Conservation (phyloP, 2,888 invertebrate species). For the Enoplolaimus lenunculus region DNA sequence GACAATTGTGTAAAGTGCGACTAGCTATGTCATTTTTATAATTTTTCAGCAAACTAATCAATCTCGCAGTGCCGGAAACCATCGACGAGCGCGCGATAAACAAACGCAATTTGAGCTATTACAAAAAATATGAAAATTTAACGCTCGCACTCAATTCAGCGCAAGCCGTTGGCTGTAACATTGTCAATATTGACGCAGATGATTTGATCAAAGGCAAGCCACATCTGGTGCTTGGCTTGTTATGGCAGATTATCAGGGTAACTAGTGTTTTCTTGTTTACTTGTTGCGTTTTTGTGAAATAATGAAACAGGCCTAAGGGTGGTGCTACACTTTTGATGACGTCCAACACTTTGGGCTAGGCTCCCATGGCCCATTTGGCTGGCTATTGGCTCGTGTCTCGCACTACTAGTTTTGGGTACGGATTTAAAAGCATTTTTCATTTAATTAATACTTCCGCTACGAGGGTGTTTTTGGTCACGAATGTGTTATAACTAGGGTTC, state of each 20-base stretch:
- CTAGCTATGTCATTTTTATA: too few species aligned
- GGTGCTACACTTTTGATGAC: too few species aligned
- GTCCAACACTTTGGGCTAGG: too few species aligned
- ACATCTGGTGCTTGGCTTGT: constrained; percentile 81
- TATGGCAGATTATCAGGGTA: constrained; percentile 95
- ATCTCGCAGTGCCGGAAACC: constrained; percentile 93
- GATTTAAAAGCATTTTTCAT: too few species aligned
- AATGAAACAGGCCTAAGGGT: too few species aligned
- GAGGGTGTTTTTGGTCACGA: too few species aligned
- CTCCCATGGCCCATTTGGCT: too few species aligned
- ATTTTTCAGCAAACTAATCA: constrained; percentile 86
- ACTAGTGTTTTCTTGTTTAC: constrained; percentile 25
- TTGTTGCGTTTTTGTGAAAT: not conserved
- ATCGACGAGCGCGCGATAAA: constrained; percentile 97
- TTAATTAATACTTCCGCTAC: too few species aligned
- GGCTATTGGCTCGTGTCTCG: too few species aligned
- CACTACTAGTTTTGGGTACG: too few species aligned
- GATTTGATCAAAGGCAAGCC: constrained; percentile 81
- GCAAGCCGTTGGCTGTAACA: constrained; percentile 75
- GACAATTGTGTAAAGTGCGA: too few species aligned
- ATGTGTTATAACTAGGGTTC: too few species aligned
- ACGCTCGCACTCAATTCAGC: constrained; percentile 87
- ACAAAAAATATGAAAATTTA: constrained; percentile 87
- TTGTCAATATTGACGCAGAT: constrained; percentile 51
- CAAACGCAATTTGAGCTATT: constrained; percentile 80